Base-by-base conservation (phyloP, 2,888 invertebrate species). In the Morpho helenor region DNA sequence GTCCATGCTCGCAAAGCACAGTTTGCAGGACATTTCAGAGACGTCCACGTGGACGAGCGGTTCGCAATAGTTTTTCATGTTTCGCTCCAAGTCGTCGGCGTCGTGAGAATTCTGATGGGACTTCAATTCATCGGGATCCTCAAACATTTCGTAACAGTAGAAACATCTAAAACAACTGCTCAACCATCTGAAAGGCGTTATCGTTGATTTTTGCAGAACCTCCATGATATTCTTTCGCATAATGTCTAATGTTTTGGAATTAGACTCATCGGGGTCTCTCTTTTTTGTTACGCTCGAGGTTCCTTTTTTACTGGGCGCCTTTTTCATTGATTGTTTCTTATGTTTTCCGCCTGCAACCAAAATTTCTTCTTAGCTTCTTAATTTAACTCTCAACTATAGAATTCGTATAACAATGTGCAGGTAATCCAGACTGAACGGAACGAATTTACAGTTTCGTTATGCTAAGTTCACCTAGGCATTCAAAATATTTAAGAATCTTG, bases 141-240 rank as follows among this genome's bases (percentile, higher is more conserved):
- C 63, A 39, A 74, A 77, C 43, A 73, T 64, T 31, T 75, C 74
- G 23, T 73, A 74, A 50, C 80, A 80, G 52, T 72, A 79, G 52
- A 80, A 80, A 44, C 79, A 80, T 62, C 74, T 61, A 49, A 72
- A 79, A 0, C 68, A 66, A 22, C 69, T 75, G 41, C 69, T 71
- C 0, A 75, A 63, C 75, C 76, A 76, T 42, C 69, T 68, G 58
- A 80, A 80, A 0, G 80, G 80, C 62, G 73, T 69, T 0, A 73
- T 60, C 0, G 75, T 75, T 0, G 80, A 74, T 7, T 75, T 72
- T 7, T 69, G 55, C 0, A 84, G 58, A 0, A 79, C 65, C 54
- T 70, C 67, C 1, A 66, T 66, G 0, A 80, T 68, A 46, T 79
- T 78, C 6, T 65, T 60, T 61, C 76, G 74, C 64, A 77, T 68